phyloP scores from a whole-genome alignment of 2,797 vertebrate species.

The Tolypeutes matacus region DNA sequence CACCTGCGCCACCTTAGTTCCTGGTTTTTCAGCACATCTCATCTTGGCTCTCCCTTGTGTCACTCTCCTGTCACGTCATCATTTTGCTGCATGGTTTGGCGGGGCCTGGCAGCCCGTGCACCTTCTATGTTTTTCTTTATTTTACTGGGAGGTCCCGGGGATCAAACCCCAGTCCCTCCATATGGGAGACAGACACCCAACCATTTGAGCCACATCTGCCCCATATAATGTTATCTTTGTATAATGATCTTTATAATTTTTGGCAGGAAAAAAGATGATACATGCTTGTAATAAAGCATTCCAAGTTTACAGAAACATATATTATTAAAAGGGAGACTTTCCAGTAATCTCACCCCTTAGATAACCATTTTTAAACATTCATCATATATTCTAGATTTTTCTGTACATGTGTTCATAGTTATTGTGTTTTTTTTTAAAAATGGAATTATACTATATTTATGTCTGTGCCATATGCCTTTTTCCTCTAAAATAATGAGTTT shows the following conservation, averaged over 20 bases:
- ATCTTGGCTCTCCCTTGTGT: too few species aligned
- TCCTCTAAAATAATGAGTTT: not conserved
- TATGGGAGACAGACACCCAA: too few species aligned
- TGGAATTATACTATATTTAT: not conserved
- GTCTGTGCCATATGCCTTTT: not conserved
- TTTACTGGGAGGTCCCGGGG: too few species aligned
- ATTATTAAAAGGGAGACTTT: constrained; percentile 45
- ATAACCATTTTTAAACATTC: constrained; percentile 47
- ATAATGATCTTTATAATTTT: not conserved
- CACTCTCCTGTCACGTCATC: too few species aligned
- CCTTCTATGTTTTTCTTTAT: too few species aligned
- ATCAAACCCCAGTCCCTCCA: too few species aligned
- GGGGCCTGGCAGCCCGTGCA: too few species aligned
- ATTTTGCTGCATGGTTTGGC: too few species aligned
- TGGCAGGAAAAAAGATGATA: not conserved
- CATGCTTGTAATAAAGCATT: constrained; percentile 5
- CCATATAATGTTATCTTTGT: not conserved
- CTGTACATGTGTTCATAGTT: not conserved
- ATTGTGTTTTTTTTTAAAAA: not conserved
- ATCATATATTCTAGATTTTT: constrained; percentile 36
- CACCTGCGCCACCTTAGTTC: too few species aligned
- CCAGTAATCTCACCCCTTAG: constrained; percentile 8
- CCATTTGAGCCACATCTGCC: too few species aligned
- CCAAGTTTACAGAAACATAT: not conserved
- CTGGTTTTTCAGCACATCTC: too few species aligned